These are phyloP conservation scores for Procapra przewalskii DNA, from an alignment of 2,113 vertebrate genomes.

Conservation along the genomic window DNA sequence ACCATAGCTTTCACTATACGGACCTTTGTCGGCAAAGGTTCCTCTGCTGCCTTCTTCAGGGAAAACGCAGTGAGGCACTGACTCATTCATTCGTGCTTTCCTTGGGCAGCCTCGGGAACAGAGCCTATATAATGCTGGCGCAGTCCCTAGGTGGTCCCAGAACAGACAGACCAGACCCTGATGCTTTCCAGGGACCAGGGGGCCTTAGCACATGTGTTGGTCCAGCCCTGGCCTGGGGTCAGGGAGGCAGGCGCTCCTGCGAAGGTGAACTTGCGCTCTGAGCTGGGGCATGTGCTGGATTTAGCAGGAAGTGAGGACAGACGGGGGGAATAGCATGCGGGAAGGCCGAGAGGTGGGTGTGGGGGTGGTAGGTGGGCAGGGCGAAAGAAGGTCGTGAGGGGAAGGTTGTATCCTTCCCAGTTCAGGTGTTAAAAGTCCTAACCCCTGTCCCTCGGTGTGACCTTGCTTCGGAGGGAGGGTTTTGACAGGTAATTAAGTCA, in stretches of 20 bases:
- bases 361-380: background rate
- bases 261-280: background rate
- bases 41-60: background rate
- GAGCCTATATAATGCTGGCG: background rate
- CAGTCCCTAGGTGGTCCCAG: background rate
- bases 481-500: background rate
- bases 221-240: background rate
- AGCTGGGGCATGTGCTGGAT: background rate
- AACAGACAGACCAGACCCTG: background rate
- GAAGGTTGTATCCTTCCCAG: background rate
- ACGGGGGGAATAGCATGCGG: background rate
- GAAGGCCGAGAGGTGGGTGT: background rate
- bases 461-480: background rate
- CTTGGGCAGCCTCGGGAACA: background rate
- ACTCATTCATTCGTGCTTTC: fast-evolving
- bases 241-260: background rate
- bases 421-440: background rate
- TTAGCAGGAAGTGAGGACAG: background rate
- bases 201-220: background rate
- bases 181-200: background rate
- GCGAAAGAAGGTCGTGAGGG: background rate
- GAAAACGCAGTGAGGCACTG: background rate
- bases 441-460: no score
- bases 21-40: background rate
- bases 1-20: background rate